Evolutionary conservation across 2,888 invertebrate genomes (phyloP), one percentile per base, ranked within the genome.

Genomic region (Melanchra persicariae): DNA sequence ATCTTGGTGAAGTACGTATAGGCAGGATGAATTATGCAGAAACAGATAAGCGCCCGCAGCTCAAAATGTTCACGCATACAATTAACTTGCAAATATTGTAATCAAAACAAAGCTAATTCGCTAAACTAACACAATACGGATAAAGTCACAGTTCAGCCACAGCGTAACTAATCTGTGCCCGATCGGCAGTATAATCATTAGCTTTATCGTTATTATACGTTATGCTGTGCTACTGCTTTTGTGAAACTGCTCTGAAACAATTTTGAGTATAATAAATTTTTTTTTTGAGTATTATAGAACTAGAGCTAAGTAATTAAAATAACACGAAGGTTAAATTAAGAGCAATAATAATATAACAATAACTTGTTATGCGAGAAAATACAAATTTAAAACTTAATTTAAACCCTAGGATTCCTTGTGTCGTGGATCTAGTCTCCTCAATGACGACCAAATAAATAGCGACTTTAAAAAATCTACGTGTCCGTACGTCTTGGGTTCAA

Each of bases 11-110:
- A 61, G n/a, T 51, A 54, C 22, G n/a, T 22, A n/a, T n/a, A 49
- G 5, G 30, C 19, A 30, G 10, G 26, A 64, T 82, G n/a, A 78
- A 65, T 78, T 62, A 82, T 78, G 71, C 79, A 55, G 43, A 17
- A 55, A 70, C 64, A 65, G 78, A 82, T 78, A 82, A 82, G 47
- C 81, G 68, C 64, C 65, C 26, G 52, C 64, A 51, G 72, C 62
- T 82, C 63, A 78, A 64, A 81, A 78, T 78, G 65, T 78, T 82
- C 71, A 70, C 65, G 78, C 82, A 78, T 55, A 62, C 62, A 78
- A 78, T 78, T 78, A 82, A 73, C 83, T 68, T 68, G 55, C 83
- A 79, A 82, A 82, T 83, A 79, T 73, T 83, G 83, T 73, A 68
- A 73, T 79, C 74, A 68, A 54, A 82, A 68, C 67, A 72, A 47